phyloP scores from a whole-genome alignment of 2,113 vertebrate species.

The Amblyornis subalaris region DNA sequence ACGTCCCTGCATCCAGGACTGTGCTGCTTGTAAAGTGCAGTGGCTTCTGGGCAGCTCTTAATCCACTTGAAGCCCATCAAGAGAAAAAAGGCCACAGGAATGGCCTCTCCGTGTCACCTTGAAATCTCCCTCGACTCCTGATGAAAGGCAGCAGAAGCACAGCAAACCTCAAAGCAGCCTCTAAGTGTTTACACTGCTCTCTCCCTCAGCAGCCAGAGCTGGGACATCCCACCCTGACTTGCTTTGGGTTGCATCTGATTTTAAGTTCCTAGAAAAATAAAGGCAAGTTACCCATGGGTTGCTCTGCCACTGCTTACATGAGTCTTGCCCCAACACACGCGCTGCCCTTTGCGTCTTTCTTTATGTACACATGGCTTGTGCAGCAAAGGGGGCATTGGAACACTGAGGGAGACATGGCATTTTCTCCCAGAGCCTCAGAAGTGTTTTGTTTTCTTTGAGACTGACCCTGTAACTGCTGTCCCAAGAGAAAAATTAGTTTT shows the following conservation, averaged over 20 bases:
- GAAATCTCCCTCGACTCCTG: neutral
- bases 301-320: neutral
- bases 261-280: neutral
- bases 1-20: neutral
- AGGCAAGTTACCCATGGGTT: neutral
- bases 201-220: neutral
- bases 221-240: neutral
- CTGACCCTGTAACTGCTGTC: neutral
- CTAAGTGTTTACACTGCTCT: neutral
- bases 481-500: slow-evolving; percentile 1
- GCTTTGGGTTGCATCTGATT: neutral
- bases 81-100: neutral
- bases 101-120: neutral
- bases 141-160: neutral
- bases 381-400: neutral
- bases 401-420: neutral
- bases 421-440: neutral
- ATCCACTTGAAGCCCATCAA: neutral
- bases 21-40: neutral
- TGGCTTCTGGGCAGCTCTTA: neutral
- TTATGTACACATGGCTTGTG: neutral
- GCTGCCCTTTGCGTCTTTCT: neutral
- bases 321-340: neutral
- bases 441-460: neutral
- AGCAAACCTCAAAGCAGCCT: neutral